These are phyloP conservation scores for Haliclystus octoradiatus DNA, from an alignment of 30 jellyfish, hydroid and myxozoan species.

Conservation along the genomic window DNA sequence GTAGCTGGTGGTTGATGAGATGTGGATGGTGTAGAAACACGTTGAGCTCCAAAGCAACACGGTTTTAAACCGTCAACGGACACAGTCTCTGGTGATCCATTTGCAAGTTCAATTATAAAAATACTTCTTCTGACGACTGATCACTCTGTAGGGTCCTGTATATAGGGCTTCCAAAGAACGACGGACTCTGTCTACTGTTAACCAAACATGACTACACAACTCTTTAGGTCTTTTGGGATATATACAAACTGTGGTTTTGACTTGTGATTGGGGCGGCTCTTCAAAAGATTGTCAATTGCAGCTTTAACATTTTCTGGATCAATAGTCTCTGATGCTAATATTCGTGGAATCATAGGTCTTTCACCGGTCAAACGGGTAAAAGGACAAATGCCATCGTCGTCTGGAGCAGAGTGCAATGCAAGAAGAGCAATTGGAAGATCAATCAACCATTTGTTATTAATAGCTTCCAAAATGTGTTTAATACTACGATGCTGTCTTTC, in stretches of 20 bases:
- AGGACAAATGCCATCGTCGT: conserved; percentile 14
- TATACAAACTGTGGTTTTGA: no score
- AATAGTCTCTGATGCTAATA: neutral
- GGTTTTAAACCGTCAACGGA: no score
- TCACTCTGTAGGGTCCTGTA: conserved; percentile 22
- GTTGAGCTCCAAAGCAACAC: no score
- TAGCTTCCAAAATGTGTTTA: conserved; percentile 15
- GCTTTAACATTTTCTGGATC: no score
- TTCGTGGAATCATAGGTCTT: conserved; percentile 16
- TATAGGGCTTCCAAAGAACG: conserved; percentile 28
- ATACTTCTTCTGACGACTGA: conserved; percentile 6
- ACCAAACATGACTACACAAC: conserved; percentile 21
- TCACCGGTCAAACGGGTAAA: conserved; percentile 25
- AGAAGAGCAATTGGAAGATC: conserved; percentile 28
- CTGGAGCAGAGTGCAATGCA: conserved; percentile 7
- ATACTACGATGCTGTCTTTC: conserved; percentile 35
- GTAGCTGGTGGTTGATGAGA: no score
- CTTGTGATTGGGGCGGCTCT: no score
- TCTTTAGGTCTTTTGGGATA: neutral
- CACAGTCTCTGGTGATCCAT: no score
- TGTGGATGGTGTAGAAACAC: no score
- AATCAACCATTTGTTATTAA: conserved; percentile 22
- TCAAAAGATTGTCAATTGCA: no score
- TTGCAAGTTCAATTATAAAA: no score
- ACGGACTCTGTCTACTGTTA: conserved; percentile 27